These are phyloP conservation scores for Sterna hirundo DNA, from an alignment of 2,113 vertebrate genomes.

Conservation along the genomic window DNA sequence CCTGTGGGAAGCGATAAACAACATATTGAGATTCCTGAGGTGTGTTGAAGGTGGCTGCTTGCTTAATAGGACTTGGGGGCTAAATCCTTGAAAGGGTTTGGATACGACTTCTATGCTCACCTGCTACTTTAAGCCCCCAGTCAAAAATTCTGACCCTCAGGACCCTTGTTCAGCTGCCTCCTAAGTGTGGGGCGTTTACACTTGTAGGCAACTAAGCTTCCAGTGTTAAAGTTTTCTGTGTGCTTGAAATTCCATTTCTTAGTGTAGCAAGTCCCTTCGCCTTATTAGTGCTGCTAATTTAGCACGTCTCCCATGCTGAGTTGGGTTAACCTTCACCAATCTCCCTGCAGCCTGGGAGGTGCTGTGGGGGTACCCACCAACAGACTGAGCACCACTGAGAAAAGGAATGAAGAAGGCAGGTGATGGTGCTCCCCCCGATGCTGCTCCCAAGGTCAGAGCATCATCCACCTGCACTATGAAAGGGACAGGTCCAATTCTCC, in stretches of 20 bases:
- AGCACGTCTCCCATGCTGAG: neutral
- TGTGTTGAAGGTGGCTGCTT: conserved; percentile 19
- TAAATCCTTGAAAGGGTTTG: neutral
- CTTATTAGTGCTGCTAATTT: neutral
- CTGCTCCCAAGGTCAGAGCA: neutral
- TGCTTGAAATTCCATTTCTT: neutral
- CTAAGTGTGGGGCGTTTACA: neutral
- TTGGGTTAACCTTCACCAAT: neutral
- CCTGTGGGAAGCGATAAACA: conserved; percentile 69
- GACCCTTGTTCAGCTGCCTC: neutral
- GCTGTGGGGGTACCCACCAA: neutral
- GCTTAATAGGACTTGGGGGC: neutral
- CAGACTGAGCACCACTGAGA: fast-evolving
- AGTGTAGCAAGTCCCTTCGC: neutral
- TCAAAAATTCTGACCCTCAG: neutral
- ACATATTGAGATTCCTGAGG: neutral
- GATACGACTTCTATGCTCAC: neutral
- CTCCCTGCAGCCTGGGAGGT: neutral
- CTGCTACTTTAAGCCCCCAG: neutral
- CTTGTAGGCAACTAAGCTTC: neutral
- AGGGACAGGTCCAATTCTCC: neutral
- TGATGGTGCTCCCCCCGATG: neutral
- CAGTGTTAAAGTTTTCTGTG: neutral
- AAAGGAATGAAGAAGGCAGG: neutral
- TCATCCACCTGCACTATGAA: neutral